Conservation (phyloP, 1,140 invertebrate genomes). For the Orius insidiosus region DNA sequence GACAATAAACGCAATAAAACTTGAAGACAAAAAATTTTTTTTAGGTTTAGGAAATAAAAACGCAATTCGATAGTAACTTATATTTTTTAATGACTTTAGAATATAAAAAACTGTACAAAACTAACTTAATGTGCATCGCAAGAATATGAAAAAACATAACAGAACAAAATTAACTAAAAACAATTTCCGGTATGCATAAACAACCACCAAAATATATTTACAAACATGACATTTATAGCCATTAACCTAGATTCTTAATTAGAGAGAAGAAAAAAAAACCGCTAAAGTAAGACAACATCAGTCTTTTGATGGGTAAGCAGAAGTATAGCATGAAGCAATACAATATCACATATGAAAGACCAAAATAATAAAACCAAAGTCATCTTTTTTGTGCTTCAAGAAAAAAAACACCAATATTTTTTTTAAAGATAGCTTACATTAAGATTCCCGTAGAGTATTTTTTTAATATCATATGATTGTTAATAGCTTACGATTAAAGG, state of each 20-base stretch:
- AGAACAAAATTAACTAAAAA: neutral
- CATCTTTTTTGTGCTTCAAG: neutral
- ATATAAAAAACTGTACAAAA: slow-evolving; percentile 8
- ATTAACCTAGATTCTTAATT: no score
- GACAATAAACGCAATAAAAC: no score
- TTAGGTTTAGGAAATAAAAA: no score
- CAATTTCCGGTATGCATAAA: no score
- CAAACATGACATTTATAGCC: no score
- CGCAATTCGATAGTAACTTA: no score
- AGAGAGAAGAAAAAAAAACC: neutral
- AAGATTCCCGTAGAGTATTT: no score
- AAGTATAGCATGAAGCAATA: slow-evolving; percentile 7
- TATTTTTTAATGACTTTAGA: neutral
- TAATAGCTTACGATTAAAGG: no score
- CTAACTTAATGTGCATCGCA: slow-evolving; percentile 5
- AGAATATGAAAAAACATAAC: neutral
- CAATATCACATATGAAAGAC: slow-evolving; percentile 5
- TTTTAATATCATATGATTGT: no score
- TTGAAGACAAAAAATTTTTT: no score
- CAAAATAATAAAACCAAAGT: neutral
- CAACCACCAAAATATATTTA: neutral
- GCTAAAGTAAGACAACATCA: slow-evolving; percentile 1
- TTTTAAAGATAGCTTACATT: no score
- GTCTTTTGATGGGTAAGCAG: slow-evolving; percentile 8
- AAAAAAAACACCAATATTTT: no score